phyloP scores from a whole-genome alignment of 2,797 vertebrate genomes.

The Lerista edwardsae region DNA sequence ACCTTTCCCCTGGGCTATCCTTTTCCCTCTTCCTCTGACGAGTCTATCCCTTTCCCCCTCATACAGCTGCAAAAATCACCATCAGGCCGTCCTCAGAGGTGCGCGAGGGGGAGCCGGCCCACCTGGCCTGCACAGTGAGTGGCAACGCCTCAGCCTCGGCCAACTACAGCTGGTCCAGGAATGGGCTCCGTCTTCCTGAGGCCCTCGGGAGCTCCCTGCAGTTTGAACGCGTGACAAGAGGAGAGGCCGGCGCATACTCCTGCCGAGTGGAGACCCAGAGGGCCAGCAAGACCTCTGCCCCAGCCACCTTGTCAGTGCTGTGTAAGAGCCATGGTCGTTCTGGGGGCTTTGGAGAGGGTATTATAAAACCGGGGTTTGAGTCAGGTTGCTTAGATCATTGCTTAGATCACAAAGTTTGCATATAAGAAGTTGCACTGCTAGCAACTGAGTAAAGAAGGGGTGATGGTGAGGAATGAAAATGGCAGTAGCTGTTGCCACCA shows the following conservation, averaged over 20 bases:
- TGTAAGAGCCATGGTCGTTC: slow-evolving; percentile 63
- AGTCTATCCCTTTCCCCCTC: background rate
- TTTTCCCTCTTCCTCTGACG: background rate
- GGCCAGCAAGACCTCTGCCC: slow-evolving; percentile 41
- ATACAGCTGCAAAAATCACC: slow-evolving; percentile 69
- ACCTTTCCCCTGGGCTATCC: too few species aligned
- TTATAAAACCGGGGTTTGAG: accelerated
- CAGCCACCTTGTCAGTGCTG: slow-evolving; percentile 62
- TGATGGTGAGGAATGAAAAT: too few species aligned
- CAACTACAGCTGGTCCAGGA: slow-evolving; percentile 71
- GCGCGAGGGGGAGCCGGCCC: slow-evolving; percentile 68
- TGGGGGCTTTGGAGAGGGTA: too few species aligned
- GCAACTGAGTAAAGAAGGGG: too few species aligned
- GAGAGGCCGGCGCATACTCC: slow-evolving; percentile 70
- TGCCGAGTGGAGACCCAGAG: slow-evolving; percentile 42
- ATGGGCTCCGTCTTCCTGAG: slow-evolving; percentile 57
- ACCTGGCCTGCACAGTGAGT: slow-evolving; percentile 67
- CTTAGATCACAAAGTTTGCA: too few species aligned
- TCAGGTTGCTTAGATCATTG: too few species aligned
- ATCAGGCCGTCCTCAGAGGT: slow-evolving; percentile 67
- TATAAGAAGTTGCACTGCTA: too few species aligned
- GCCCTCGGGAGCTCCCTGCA: background rate
- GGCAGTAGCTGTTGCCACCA: too few species aligned
- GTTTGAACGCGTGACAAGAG: slow-evolving; percentile 50
- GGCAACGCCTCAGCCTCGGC: background rate